phyloP scores from a whole-genome alignment of 2,888 invertebrate genomes.

The Leptinotarsa juncta region DNA sequence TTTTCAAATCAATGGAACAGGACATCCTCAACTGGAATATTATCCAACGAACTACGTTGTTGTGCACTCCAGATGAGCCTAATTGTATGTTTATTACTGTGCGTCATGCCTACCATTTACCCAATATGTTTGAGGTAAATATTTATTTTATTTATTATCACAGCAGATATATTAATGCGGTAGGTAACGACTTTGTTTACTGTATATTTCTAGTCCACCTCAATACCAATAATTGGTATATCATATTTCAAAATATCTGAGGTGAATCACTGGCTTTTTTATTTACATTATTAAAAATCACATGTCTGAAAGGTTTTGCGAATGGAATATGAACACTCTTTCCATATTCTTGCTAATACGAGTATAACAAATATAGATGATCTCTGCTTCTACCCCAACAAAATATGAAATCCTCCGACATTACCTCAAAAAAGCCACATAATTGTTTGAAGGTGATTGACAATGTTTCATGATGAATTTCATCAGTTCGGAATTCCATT shows the following conservation, averaged over 20 bases:
- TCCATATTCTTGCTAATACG: no score
- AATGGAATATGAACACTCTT: no score
- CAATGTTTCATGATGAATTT: no score
- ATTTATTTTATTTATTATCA: background rate
- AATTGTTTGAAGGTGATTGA: no score
- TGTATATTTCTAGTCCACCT: background rate
- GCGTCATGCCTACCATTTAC: background rate
- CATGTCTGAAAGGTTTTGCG: no score
- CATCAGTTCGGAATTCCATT: no score
- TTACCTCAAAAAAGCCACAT: no score
- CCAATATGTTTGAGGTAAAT: background rate
- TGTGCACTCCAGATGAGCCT: background rate
- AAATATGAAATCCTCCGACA: no score
- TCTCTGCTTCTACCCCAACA: no score
- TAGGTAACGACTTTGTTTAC: background rate
- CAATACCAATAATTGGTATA: background rate
- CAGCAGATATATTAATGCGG: background rate
- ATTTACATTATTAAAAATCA: background rate
- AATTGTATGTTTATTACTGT: background rate
- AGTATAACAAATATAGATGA: no score
- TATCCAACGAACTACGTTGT: background rate
- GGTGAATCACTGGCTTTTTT: background rate
- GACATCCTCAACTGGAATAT: no score
- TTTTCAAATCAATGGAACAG: no score
- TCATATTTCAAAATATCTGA: background rate